phyloP scores from a whole-genome alignment of 2,113 vertebrate species.

The Gobiocypris rarus region DNA sequence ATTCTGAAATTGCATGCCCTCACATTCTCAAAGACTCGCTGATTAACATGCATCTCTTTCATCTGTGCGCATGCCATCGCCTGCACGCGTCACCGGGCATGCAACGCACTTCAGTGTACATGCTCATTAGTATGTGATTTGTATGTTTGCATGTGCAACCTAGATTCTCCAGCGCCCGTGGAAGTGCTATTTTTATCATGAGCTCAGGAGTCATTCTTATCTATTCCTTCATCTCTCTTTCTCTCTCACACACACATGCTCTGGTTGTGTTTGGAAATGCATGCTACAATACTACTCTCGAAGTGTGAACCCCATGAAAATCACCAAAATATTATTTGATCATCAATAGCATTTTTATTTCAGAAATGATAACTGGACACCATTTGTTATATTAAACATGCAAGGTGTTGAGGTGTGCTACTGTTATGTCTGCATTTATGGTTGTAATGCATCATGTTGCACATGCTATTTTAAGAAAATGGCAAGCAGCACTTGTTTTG shows the following conservation, averaged over 20 bases:
- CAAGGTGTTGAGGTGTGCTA: background rate
- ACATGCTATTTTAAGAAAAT: background rate
- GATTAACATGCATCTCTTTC: background rate
- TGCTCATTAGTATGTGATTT: conserved; percentile 26
- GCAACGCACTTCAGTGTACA: background rate
- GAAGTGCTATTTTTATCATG: conserved; percentile 38
- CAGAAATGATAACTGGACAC: background rate
- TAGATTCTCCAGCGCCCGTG: conserved; percentile 20
- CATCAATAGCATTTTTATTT: background rate
- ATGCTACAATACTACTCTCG: background rate
- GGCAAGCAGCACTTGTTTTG: background rate
- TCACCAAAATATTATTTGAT: too few species aligned
- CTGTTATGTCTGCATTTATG: background rate
- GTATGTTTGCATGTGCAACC: conserved; percentile 27
- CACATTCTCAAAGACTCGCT: background rate
- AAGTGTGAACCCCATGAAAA: background rate
- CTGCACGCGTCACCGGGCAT: background rate
- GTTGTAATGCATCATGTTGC: background rate
- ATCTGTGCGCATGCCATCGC: background rate
- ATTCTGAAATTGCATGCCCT: background rate
- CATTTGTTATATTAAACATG: background rate
- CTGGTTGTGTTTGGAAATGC: background rate
- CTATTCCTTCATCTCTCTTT: background rate
- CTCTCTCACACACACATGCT: background rate
- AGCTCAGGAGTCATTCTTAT: conserved; percentile 19